A percentile compares a stretch with the other conserved stretches of the same genome.
Evolutionary conservation across 2,888 invertebrate genomes (phyloP).

Genomic region (Hyalella azteca): DNA sequence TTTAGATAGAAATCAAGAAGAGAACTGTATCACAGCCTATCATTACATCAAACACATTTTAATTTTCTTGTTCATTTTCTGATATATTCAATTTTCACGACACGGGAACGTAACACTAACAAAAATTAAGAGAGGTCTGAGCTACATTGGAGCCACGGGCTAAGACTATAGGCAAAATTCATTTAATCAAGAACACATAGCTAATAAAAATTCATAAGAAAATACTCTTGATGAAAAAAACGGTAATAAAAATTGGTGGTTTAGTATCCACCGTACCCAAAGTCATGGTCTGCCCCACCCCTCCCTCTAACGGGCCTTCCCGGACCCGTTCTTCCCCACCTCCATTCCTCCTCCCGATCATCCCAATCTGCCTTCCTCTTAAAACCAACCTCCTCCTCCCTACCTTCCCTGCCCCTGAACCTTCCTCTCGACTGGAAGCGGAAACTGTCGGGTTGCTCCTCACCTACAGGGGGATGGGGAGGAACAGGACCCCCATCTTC

Average conservation of each 20-base stretch:
- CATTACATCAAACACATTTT: too few relatives aligned
- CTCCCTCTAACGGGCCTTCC: conserved; percentile 36
- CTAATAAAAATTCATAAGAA: neutral
- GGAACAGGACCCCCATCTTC: conserved; percentile 4
- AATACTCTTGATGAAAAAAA: conserved; percentile 17
- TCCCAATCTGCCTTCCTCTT: conserved; percentile 40
- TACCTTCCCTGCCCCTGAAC: conserved; percentile 2
- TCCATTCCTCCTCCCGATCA: conserved; percentile 28
- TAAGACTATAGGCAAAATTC: too few relatives aligned
- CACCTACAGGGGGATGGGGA: neutral
- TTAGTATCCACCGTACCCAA: conserved; percentile 4
- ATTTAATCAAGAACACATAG: neutral
- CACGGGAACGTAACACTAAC: too few relatives aligned
- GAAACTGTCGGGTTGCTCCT: neutral
- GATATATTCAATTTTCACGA: too few relatives aligned
- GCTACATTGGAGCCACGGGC: too few relatives aligned
- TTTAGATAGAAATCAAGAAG: too few relatives aligned
- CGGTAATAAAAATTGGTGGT: neutral
- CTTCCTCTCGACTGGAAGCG: neutral
- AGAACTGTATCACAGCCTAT: too few relatives aligned
- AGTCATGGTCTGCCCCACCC: neutral
- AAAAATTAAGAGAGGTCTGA: too few relatives aligned
- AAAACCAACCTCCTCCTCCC: conserved; percentile 10
- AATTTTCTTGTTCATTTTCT: too few relatives aligned
- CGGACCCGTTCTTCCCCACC: conserved; percentile 23